phyloP scores from a whole-genome alignment of 2,888 invertebrate species.

The Apeira syringaria region DNA sequence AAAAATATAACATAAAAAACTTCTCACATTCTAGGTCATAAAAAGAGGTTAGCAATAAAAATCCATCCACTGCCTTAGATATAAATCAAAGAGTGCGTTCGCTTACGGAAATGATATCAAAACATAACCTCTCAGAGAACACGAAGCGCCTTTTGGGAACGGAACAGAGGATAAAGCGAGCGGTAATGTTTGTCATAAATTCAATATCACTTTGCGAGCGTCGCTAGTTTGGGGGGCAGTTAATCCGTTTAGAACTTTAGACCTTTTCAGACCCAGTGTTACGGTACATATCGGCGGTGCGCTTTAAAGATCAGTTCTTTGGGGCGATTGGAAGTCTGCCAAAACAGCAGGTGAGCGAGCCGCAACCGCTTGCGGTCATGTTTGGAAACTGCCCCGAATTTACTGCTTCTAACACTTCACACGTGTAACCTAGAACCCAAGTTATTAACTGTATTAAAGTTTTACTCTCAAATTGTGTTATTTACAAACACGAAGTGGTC shows the following conservation, averaged over 20 bases:
- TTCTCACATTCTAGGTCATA: background rate
- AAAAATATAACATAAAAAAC: too few relatives aligned
- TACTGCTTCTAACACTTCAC: conserved; percentile 32
- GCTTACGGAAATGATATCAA: conserved; percentile 31
- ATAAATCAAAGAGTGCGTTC: conserved; percentile 28
- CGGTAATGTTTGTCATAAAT: conserved; percentile 42
- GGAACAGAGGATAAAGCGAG: conserved; percentile 31
- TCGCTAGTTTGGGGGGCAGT: conserved; percentile 42
- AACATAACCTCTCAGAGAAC: conserved; percentile 32
- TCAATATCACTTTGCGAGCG: conserved; percentile 44
- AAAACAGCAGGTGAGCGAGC: conserved; percentile 58
- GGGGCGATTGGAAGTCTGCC: conserved; percentile 47
- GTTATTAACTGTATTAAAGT: conserved; percentile 16
- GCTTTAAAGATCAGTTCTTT: conserved; percentile 34
- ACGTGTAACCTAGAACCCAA: conserved; percentile 16
- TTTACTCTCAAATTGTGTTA: conserved; percentile 5
- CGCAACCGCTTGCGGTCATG: conserved; percentile 45
- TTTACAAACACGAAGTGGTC: too few relatives aligned
- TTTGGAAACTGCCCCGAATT: conserved; percentile 39
- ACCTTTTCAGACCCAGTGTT: conserved; percentile 35
- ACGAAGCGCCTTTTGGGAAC: conserved; percentile 30
- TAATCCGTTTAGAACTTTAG: conserved; percentile 36
- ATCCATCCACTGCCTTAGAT: conserved; percentile 19
- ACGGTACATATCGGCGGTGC: conserved; percentile 20
- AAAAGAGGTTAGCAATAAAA: conserved; percentile 6